Base-by-base conservation (phyloP, 2,888 invertebrate genomes). In the Protodeltote pygarga region DNA sequence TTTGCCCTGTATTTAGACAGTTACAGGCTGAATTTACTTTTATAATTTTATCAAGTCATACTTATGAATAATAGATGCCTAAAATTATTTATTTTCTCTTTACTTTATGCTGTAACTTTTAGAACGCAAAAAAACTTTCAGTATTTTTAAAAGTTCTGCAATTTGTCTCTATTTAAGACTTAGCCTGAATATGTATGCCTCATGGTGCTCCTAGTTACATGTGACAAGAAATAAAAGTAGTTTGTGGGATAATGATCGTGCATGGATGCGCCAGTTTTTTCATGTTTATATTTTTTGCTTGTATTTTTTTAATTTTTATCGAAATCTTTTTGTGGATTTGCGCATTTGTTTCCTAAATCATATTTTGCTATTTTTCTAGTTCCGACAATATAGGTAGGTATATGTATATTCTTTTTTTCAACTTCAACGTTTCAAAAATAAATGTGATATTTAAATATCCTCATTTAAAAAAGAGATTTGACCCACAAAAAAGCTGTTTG, bases 151-250 rank as follows among this genome's bases (percentile, higher is more conserved):
- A 1, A 14, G 11, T n/a, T n/a, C n/a, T n/a, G n/a, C n/a, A n/a
- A n/a, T n/a, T n/a, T n/a, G n/a, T n/a, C n/a, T n/a, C n/a, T n/a
- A n/a, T 11, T 19, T 21, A 6, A 20, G 33, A 51, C 24, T 23
- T 42, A 23, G 59, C 64, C 45, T 23, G 2, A 1, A 5, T 14
- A 3, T 9, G 5, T 19, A 19, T 13, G 10, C 10, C 1, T 10
- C 34, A 37, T 60, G 42, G 66, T 24, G 41, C 41, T 55, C 51
- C 62, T 65, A 65, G 51, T 46, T 63, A 58, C 65, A 76, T 82
- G 79, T 81, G 82, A 81, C 81, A 79, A 81, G 78, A 84, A 83
- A 84, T 79, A 82, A 82, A 81, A 79, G 76, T 78, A 71, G 73
- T 62, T 58, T 69, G 67, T 67, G 55, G 75, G 72, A 83, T 80